Evolutionary conservation across 2,888 invertebrate species (phyloP), one percentile per base, ranked within the genome.

Genomic region (Lasioglossum lativentre): DNA sequence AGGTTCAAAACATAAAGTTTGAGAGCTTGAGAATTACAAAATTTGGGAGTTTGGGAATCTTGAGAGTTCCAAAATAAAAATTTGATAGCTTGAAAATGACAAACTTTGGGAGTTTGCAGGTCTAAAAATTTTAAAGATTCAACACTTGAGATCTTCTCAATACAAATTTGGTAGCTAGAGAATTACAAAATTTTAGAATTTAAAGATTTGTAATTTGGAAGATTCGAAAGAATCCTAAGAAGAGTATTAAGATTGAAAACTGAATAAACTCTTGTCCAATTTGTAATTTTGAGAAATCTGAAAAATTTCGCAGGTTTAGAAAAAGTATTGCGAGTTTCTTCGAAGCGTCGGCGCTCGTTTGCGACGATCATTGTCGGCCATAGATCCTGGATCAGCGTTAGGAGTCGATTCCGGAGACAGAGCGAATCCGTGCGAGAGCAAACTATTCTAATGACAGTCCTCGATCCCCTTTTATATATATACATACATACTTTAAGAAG

Each of bases 401-500:
- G 68, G 47, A 74, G 73, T 83, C 75, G 42, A 77, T 73, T 80
- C 73, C 85, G 89, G 86, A 89, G 86, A 86, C 87, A 89, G 91
- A 91, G 89, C 88, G 88, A 87, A 80, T 79, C 79, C 30, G 79
- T 72, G 76, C 82, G 78, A 89, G 83, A 83, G 75, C 45, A 89
- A 80, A 88, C 90, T 85, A 90, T 89, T 86, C 79, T 86, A 86
- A 88, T 78, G 86, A 88, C 84, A 88, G 85, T 85, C 82, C 85
- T 88, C 88, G 85, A 86, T 84, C 88, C 88, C 85, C 89, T 86
- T 86, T 88, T 88, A 85, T 83, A 88, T 76, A 87, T 82, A 86
- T 85, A 85, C 56, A 87, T 85, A 90, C 86, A 87, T 86, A 85
- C 84, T 87, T 87, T 91, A 91, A 90, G 84, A 90, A 93, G 92